Percentiles rank a stretch among this genome's conserved stretches.
These are phyloP conservation scores for Mycteria americana DNA, from an alignment of 2,797 vertebrate genomes.

Conservation along the genomic window DNA sequence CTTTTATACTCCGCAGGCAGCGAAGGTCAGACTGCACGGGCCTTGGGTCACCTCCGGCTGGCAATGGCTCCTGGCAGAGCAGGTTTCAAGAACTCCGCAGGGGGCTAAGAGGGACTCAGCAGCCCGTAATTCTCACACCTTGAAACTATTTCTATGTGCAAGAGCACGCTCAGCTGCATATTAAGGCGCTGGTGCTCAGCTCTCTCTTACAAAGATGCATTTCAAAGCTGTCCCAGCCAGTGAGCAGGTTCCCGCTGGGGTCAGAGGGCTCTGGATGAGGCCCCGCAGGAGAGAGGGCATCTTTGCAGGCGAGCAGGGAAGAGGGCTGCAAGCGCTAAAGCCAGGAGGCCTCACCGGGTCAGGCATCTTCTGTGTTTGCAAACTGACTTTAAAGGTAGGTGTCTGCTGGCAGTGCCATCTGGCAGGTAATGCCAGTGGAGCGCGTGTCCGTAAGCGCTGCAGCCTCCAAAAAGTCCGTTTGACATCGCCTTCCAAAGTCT, in stretches of 20 bases:
- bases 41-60: neutral
- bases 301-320: neutral
- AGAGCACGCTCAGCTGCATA: accelerated
- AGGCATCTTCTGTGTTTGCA: neutral
- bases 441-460: accelerated
- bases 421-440: neutral
- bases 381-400: neutral
- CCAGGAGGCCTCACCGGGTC: neutral
- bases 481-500: neutral
- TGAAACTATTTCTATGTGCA: neutral
- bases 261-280: neutral
- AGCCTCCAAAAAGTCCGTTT: neutral
- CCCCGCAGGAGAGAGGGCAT: accelerated
- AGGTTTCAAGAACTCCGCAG: neutral
- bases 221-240: neutral
- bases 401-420: neutral
- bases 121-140: neutral
- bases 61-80: neutral
- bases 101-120: neutral
- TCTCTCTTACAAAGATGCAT: neutral
- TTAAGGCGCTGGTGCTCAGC: neutral
- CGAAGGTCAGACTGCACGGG: neutral
- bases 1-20: neutral
- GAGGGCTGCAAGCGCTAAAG: neutral
- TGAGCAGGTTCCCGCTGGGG: neutral